Percentiles rank a stretch among this genome's conserved stretches.
phyloP scores from a whole-genome alignment of 1,140 invertebrate genomes.

The Sarcophaga bullata region DNA sequence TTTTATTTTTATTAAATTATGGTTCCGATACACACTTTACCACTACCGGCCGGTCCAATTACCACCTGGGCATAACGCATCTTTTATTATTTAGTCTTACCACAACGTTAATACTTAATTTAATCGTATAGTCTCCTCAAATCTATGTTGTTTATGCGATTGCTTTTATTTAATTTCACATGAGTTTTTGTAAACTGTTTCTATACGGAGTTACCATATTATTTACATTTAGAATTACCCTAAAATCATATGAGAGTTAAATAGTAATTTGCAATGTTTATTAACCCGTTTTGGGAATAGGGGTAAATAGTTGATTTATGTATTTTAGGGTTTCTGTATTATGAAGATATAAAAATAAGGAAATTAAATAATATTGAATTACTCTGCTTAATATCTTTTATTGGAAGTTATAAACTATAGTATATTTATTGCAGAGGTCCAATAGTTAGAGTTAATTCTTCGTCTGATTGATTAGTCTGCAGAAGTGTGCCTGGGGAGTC shows the following conservation, averaged over 20 bases:
- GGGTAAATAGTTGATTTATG: no score
- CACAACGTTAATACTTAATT: neutral
- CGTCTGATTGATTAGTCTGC: no score
- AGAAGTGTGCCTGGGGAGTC: no score
- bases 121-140: neutral
- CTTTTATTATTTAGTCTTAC: constrained; percentile 49
- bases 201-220: neutral
- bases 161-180: constrained; percentile 25
- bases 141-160: no score
- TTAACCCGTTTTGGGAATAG: neutral
- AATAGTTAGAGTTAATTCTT: no score
- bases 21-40: constrained; percentile 76
- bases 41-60: constrained; percentile 94
- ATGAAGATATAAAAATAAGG: no score
- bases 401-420: no score
- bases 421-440: no score
- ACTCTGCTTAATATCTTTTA: no score
- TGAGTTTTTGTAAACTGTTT: constrained; percentile 24
- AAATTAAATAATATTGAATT: no score
- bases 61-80: constrained; percentile 96
- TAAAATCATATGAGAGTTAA: neutral
- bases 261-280: neutral
- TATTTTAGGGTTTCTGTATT: no score
- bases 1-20: constrained; percentile 2
- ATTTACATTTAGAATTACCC: neutral